phyloP scores from a whole-genome alignment of 2,113 vertebrate genomes.

The Gobiocypris rarus region DNA sequence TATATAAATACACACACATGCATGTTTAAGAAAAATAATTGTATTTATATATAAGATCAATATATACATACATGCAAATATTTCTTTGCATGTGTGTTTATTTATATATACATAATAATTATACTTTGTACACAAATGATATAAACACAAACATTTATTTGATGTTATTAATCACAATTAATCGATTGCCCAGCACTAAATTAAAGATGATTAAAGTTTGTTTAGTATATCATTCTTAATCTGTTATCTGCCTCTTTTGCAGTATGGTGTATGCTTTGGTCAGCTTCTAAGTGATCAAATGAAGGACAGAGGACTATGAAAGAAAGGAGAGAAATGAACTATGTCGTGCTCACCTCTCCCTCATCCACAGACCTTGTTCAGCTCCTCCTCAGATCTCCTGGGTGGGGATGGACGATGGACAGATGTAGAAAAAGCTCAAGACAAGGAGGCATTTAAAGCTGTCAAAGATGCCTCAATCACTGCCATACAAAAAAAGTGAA shows the following conservation, averaged over 20 bases:
- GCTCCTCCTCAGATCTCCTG: constrained; percentile 36
- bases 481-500: constrained; percentile 7
- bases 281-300: constrained; percentile 74
- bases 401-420: constrained; percentile 43
- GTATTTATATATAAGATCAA: too few relatives aligned
- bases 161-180: too few relatives aligned
- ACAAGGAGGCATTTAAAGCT: constrained; percentile 45
- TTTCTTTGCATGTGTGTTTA: too few relatives aligned
- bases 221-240: constrained; percentile 28
- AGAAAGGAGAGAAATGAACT: constrained; percentile 45
- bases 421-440: constrained; percentile 25
- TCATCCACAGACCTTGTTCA: constrained; percentile 46
- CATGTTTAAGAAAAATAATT: too few relatives aligned
- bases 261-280: constrained; percentile 82
- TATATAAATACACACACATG: too few relatives aligned
- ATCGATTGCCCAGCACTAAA: too few relatives aligned
- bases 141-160: too few relatives aligned
- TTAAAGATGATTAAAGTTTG: background rate
- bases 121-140: too few relatives aligned
- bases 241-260: constrained; percentile 27
- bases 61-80: too few relatives aligned
- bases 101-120: too few relatives aligned
- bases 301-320: constrained; percentile 52
- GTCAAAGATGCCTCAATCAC: constrained; percentile 28
- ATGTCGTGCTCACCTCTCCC: constrained; percentile 47